Conservation (phyloP, 1,140 invertebrate species). For the Leptopilina clavipes region DNA sequence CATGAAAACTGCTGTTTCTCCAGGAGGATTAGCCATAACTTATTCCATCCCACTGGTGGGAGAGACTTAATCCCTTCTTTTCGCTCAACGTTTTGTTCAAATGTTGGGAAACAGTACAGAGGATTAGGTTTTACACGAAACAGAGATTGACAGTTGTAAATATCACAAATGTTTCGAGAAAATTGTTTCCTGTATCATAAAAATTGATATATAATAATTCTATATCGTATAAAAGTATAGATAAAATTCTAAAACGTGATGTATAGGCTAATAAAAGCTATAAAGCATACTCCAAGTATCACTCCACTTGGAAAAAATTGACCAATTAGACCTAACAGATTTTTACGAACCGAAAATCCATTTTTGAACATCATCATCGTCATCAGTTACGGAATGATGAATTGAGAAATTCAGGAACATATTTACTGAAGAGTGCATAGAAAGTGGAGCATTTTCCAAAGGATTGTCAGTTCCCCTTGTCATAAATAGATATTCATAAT, state of each 20-base stretch:
- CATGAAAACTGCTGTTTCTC: conserved; percentile 10
- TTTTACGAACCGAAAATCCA: too few species aligned
- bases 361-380: too few species aligned
- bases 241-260: too few species aligned
- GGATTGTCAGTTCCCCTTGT: conserved; percentile 19
- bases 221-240: too few species aligned
- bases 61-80: conserved; percentile 20
- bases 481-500: conserved; percentile 34
- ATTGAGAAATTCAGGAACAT: conserved; percentile 7
- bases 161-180: neutral
- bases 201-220: neutral
- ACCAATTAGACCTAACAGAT: too few species aligned
- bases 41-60: neutral
- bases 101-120: conserved; percentile 29
- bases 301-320: too few species aligned
- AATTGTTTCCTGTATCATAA: conserved; percentile 1
- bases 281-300: too few species aligned
- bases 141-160: conserved; percentile 18
- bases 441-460: conserved; percentile 25
- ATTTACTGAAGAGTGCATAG: neutral
- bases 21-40: neutral
- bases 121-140: conserved; percentile 19
- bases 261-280: too few species aligned
- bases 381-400: neutral
- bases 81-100: neutral